Evolutionary conservation across 2,888 invertebrate species (phyloP).

Genomic region (Caenorhabditis zanzibari): DNA sequence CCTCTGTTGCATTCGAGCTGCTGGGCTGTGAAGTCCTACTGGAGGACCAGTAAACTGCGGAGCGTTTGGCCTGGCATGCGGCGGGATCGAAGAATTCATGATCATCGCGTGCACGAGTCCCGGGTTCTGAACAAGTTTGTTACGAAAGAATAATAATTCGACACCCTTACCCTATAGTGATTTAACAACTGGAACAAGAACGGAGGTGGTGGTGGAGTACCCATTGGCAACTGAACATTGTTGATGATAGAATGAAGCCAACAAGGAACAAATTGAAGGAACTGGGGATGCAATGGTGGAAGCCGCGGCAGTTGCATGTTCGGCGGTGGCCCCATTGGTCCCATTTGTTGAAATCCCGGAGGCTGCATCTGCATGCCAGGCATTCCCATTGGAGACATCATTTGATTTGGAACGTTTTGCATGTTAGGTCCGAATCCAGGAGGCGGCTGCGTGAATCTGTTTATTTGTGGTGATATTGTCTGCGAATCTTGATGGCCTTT

Average conservation of each 20-base stretch:
- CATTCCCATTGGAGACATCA: conserved; percentile 18
- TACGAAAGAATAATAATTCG: no score
- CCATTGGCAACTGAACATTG: conserved; percentile 63
- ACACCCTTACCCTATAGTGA: conserved; percentile 52
- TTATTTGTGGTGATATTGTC: neutral
- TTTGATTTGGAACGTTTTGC: conserved; percentile 25
- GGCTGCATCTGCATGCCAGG: conserved; percentile 40
- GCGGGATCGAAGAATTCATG: conserved; percentile 57
- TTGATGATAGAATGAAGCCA: conserved; percentile 68
- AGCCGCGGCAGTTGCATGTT: conserved; percentile 49
- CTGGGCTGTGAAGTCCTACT: conserved; percentile 45
- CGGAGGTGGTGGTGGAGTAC: conserved; percentile 71
- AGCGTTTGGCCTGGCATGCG: conserved; percentile 34
- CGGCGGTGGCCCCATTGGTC: conserved; percentile 47
- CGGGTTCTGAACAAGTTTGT: conserved; percentile 46
- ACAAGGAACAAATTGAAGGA: conserved; percentile 67
- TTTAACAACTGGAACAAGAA: conserved; percentile 65
- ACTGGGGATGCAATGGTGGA: conserved; percentile 69
- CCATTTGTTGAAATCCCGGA: conserved; percentile 40
- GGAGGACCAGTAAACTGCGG: conserved; percentile 30
- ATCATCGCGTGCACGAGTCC: conserved; percentile 58
- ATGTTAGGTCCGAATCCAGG: conserved; percentile 31
- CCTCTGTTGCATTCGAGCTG: conserved; percentile 44
- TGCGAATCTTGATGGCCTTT: conserved; percentile 13
- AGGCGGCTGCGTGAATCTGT: conserved; percentile 56